Evolutionary conservation across 2,888 invertebrate species (phyloP), one percentile per base, ranked within the genome.

Genomic region (Caenorhabditis sp.): DNA sequence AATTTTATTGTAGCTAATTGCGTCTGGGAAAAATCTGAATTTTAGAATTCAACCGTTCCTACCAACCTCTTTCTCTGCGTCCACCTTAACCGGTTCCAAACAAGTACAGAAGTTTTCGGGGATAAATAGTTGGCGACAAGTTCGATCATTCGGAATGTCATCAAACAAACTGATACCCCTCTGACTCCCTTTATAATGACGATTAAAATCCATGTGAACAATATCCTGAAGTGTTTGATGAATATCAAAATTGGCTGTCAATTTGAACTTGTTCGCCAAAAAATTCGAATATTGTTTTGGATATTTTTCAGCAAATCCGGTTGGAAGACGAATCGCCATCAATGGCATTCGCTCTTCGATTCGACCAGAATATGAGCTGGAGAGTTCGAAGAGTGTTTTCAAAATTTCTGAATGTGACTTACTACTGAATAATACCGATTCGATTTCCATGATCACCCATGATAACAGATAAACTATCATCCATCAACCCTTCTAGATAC

Each of bases 381-480:
- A 43, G 10, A 31, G 10, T 31, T 10, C 4, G 31, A 31, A 31
- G 10, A 31, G 10, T 31, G 31, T 10, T 31, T n/a, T n/a, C n/a
- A n/a, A 31, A 6, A 31, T 31, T 31, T 31, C 10, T 31, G 10
- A 31, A 31, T 58, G 55, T 69, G 64, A 36, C 19, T 19, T 19
- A 58, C 58, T 14, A 82, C 62, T 89, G 83, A 54, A 89, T 86
- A 43, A 79, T 71, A n/a, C 88, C 89, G 59, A 89, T 88, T 53
- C 89, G 81, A 76, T 88, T 88, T 14, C 89, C 89, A 77, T 89
- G 89, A 67, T 89, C 89, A 66, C 89, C 89, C 83, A 88, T 79
- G 14, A 86, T 77, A 5, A 86, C 65, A 0, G 86, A 75, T 14
- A 81, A 70, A 17, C 81, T 81, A 66, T 84, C 82, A 36, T 84